Percentiles rank a stretch among this genome's conserved stretches.
Evolutionary conservation across 2,888 invertebrate species (phyloP).

Genomic region (Monoplex corrugatus): DNA sequence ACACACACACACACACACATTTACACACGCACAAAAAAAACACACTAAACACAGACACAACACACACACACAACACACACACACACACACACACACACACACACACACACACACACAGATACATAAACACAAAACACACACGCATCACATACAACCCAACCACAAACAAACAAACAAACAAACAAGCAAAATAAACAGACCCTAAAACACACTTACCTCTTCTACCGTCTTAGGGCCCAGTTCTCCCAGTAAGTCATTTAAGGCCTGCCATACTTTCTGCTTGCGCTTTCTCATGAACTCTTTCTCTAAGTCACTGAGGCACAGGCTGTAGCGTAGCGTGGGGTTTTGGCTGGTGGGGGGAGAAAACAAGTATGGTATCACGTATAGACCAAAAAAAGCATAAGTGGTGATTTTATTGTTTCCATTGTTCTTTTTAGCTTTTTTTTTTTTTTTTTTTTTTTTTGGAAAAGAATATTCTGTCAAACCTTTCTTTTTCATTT

Average conservation of each 20-base stretch:
- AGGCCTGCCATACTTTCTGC: constrained; percentile 72
- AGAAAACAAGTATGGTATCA: too few relatives aligned
- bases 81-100: not conserved
- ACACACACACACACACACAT: not conserved
- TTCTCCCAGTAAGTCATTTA: constrained; percentile 79
- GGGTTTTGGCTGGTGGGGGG: constrained; percentile 77
- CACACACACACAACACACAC: not conserved
- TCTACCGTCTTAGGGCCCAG: constrained; percentile 73
- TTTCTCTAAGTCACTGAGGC: constrained; percentile 81
- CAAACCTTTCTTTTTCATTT: too few relatives aligned
- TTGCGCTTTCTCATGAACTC: constrained; percentile 77
- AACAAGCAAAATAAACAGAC: not conserved
- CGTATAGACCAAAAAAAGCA: too few relatives aligned
- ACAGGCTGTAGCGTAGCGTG: constrained; percentile 81
- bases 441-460: too few relatives aligned
- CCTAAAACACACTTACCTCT: constrained; percentile 69
- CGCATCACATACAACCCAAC: not conserved
- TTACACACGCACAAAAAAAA: not conserved
- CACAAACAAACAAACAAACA: too few relatives aligned
- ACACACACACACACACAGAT: not conserved
- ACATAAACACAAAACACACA: not conserved
- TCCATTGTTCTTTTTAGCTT: too few relatives aligned
- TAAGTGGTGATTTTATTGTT: too few relatives aligned
- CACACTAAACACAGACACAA: not conserved
- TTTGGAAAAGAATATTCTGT: not conserved